Evolutionary conservation across 2,113 vertebrate genomes (phyloP).

Genomic region (Ammodramus savannarum): DNA sequence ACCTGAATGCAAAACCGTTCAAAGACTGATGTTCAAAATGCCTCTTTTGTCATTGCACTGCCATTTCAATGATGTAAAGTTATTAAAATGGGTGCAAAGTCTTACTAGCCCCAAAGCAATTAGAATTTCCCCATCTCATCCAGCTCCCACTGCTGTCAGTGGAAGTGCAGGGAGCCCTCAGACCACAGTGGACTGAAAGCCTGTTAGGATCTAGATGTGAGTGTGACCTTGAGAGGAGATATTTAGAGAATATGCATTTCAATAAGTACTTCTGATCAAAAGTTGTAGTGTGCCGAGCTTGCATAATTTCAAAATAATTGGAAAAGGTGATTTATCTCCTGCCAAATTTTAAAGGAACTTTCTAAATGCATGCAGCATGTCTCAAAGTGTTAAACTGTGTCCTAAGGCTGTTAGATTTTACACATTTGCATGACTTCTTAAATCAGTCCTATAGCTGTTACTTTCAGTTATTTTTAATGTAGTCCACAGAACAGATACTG

Average conservation of each 20-base stretch:
- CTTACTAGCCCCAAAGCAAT: neutral
- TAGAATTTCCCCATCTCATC: rapidly evolving
- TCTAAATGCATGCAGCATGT: conserved; percentile 62
- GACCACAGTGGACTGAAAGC: neutral
- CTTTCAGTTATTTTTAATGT: conserved; percentile 49
- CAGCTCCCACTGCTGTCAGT: neutral
- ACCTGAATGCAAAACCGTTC: neutral
- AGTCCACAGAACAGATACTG: conserved; percentile 38
- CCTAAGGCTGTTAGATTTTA: conserved; percentile 69
- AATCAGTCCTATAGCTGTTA: conserved; percentile 57
- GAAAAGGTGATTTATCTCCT: conserved; percentile 66
- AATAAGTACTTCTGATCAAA: conserved; percentile 41
- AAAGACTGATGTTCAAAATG: neutral
- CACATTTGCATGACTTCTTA: conserved; percentile 62
- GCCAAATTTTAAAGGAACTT: conserved; percentile 64
- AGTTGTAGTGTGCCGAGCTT: conserved; percentile 40
- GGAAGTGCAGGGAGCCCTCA: neutral
- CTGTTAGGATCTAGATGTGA: neutral
- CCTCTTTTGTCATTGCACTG: neutral
- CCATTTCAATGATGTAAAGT: neutral
- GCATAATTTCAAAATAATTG: conserved; percentile 62
- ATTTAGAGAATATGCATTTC: neutral
- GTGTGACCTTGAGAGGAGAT: neutral
- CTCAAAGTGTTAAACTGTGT: conserved; percentile 62
- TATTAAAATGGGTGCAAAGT: neutral